Conservation (phyloP, 2,113 vertebrate species). For the Neolamprologus longior region DNA sequence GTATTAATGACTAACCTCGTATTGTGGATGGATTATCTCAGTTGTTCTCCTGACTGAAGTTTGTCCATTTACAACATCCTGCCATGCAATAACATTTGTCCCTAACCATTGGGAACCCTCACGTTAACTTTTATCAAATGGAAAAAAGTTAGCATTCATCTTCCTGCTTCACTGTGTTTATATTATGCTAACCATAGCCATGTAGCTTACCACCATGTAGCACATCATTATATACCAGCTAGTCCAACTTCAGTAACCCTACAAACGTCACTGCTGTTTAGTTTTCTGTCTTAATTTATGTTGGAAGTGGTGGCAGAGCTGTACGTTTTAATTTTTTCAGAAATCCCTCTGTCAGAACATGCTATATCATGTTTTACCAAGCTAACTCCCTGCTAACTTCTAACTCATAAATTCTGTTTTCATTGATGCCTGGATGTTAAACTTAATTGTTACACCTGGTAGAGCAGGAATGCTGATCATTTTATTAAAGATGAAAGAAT, state of each 20-base stretch:
- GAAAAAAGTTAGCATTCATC: neutral
- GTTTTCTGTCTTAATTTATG: neutral
- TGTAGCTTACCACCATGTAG: neutral
- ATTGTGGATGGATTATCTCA: neutral
- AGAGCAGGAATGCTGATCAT: neutral
- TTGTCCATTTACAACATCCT: neutral
- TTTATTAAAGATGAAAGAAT: neutral
- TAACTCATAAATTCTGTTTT: neutral
- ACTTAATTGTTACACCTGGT: neutral
- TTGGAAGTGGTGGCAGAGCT: neutral
- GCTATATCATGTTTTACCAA: neutral
- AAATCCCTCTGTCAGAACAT: neutral
- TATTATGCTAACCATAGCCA: neutral
- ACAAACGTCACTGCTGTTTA: neutral
- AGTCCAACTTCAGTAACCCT: neutral
- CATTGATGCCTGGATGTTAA: neutral
- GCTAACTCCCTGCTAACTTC: neutral
- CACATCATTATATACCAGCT: neutral
- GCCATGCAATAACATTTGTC: neutral
- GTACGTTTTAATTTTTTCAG: neutral
- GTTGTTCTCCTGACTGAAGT: neutral
- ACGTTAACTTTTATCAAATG: neutral
- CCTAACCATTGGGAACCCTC: neutral
- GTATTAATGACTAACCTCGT: neutral
- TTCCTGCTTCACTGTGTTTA: neutral